phyloP scores from a whole-genome alignment of 2,797 vertebrate genomes.

The Rhabdomys pumilio region DNA sequence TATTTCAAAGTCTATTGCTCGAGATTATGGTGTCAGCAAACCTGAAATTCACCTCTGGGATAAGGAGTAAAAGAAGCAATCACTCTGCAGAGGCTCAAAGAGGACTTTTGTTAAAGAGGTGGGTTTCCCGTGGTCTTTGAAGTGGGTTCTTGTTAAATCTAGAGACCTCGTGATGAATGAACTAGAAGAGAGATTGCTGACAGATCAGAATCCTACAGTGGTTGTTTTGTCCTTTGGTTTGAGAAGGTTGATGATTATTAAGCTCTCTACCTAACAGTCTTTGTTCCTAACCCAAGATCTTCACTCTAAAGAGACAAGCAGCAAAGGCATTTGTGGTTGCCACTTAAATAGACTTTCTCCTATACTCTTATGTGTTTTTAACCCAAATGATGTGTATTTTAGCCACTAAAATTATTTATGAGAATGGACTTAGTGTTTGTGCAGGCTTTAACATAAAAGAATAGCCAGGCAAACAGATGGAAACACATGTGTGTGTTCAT shows the following conservation, averaged over 20 bases:
- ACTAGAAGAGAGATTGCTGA: constrained; percentile 65
- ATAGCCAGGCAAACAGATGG: not conserved
- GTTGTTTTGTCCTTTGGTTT: constrained; percentile 70
- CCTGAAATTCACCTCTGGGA: constrained; percentile 52
- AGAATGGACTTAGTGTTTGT: not conserved
- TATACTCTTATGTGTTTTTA: not conserved
- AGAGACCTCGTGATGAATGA: constrained; percentile 76
- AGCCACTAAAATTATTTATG: not conserved
- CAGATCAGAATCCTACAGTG: constrained; percentile 67
- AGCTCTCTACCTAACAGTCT: constrained; percentile 48
- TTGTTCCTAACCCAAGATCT: constrained; percentile 68
- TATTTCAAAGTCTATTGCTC: not conserved
- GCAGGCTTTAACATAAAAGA: not conserved
- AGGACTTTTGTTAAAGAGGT: constrained; percentile 81
- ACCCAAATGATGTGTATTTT: not conserved
- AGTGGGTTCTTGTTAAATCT: constrained; percentile 71
- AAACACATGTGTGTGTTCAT: not conserved
- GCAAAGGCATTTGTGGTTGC: not conserved
- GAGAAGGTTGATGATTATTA: constrained; percentile 63
- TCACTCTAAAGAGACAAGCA: constrained; percentile 36
- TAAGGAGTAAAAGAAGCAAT: constrained; percentile 53
- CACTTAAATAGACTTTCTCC: not conserved
- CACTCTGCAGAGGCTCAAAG: constrained; percentile 71
- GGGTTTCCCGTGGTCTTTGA: constrained; percentile 77
- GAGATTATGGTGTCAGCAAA: constrained; percentile 43